Base-by-base conservation (phyloP, 2,888 invertebrate genomes). In the Drosophila helvetica region DNA sequence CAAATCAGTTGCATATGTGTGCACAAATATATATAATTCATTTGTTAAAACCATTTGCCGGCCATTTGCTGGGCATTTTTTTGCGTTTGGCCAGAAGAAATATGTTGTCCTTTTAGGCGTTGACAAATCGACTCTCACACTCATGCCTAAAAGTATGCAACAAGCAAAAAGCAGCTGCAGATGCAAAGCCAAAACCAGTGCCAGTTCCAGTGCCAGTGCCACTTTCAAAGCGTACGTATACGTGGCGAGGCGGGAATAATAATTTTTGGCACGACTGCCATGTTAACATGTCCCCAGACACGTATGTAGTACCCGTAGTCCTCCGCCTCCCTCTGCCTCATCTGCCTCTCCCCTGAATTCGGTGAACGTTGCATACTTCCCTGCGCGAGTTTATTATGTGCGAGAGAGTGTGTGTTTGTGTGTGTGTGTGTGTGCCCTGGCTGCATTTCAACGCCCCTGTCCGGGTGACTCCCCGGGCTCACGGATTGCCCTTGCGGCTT, bases 241-340 rank as follows among this genome's bases (percentile, higher is more conserved):
- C 70, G 70, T 72, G 57, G 75, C 84, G 80, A 82, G 80, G 82
- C 80, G 82, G 84, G 90, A 86, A 89, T 91, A 90, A 91, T 91
- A 90, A 90, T 90, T 91, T 90, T 89, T 89, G 90, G 90, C 90
- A 91, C 87, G 90, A 89, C 85, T 88, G 89, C 90, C 91, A 88
- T 91, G 91, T 90, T 90, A 91, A 90, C 91, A 90, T 90, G 89
- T 90, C 91, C 90, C 91, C 85, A 82, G 88, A 82, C 79, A 80
- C 78, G 83, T 82, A 66, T 38, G 67, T 27, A 25, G 38, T 17
- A 47, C 9, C 47, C 61, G 12, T 33, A 33, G 33, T 33, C 33
- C 33, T 33, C 33, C 15, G 33, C 33, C 33, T 12, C 30, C 25
- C n/a, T 18, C 27, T 45, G 30, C 30, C 22, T n/a, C 7, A 38